Base-by-base conservation (phyloP, 2,888 invertebrate genomes). In the Oxycera nigricornis region DNA sequence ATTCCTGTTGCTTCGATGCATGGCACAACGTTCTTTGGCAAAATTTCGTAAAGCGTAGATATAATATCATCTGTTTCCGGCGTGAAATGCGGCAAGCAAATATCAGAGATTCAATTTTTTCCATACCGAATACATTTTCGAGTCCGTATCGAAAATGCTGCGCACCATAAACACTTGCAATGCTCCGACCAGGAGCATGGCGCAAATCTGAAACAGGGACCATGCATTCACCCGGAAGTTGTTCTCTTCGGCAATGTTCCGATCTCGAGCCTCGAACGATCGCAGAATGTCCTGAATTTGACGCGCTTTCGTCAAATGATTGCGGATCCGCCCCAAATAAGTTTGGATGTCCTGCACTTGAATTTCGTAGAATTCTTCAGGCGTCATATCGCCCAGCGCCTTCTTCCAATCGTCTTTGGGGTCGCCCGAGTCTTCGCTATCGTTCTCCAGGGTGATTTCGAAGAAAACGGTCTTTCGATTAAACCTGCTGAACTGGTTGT, bases 391-490 rank as follows among this genome's bases (percentile, higher is more conserved):
- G 17, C 85, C 83, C 2, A 85, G 77, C 2, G 79, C 75, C n/a
- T 82, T 81, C 73, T 82, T 80, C 81, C 82, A 83, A 30, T 83
- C 82, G n/a, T n/a, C n/a, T n/a, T n/a, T n/a, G 22, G 82, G 85
- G 7, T 86, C 86, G 24, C 88, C 87, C 17, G 87, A 87, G 0
- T 87, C 86, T 0, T 87, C 86, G 0, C 88, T 88, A 28, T 90
- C 90, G 22, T 87, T 86, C 52, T 91, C 91, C 4, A 93, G 87
- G 77, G 91, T 86, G 9, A 95, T 81, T 81, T 94, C 94, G 81
- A 95, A 94, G 83, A 93, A 94, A 0, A 95, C 92, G 0, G 93
- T 91, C 82, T 96, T 96, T 14, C 89, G 86, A 78, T 93, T 93
- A 80, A 93, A 94, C n/a, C 90, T 86, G 82, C 94, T 94, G 83